phyloP scores from a whole-genome alignment of 2,113 vertebrate genomes.

The Corythornis cristatus region DNA sequence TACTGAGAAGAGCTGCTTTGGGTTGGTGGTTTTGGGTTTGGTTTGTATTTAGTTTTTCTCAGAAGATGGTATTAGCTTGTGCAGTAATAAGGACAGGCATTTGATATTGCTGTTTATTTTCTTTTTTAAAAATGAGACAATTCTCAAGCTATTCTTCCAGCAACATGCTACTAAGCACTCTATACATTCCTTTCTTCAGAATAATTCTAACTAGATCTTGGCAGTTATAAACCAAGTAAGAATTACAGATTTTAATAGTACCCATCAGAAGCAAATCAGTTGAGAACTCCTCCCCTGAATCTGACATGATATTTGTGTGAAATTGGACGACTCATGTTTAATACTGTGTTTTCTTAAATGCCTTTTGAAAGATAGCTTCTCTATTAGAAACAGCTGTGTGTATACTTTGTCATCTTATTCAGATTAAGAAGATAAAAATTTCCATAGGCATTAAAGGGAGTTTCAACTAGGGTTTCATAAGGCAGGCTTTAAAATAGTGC shows the following conservation, averaged over 20 bases:
- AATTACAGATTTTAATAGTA: constrained; percentile 29
- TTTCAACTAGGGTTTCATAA: neutral
- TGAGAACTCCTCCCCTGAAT: constrained; percentile 8
- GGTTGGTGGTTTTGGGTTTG: neutral
- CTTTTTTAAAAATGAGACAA: constrained; percentile 59
- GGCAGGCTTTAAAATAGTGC: constrained; percentile 62
- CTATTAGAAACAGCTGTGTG: neutral
- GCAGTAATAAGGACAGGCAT: neutral
- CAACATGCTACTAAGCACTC: constrained; percentile 39
- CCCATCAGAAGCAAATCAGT: neutral
- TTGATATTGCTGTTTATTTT: constrained; percentile 65
- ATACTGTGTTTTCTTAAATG: neutral
- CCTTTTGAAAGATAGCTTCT: neutral
- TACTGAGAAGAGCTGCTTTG: neutral
- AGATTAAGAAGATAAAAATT: constrained; percentile 4
- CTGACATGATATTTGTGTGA: neutral
- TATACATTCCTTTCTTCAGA: constrained; percentile 38
- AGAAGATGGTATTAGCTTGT: neutral
- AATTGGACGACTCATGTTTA: neutral
- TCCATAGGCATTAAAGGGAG: neutral
- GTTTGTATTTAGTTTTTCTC: neutral
- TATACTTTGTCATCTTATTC: neutral
- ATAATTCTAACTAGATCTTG: constrained; percentile 37
- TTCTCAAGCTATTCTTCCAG: constrained; percentile 25
- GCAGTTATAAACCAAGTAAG: neutral